A percentile compares a stretch with the other conserved stretches of the same genome.
Evolutionary conservation across 2,797 vertebrate genomes (phyloP).

Genomic region (Acipenser oxyrinchus): DNA sequence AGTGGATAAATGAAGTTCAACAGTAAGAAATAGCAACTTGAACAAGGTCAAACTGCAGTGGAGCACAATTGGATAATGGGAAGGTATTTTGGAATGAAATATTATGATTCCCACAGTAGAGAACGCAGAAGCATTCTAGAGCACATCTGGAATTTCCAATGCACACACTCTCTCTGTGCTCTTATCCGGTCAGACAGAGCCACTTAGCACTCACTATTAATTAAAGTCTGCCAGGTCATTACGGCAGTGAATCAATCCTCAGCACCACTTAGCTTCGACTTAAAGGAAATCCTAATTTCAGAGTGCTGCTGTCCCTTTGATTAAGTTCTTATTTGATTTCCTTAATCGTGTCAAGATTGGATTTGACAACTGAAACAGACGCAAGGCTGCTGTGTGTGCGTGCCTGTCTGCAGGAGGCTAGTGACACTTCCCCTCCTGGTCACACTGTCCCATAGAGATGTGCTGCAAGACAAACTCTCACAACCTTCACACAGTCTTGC

Average conservation of each 20-base stretch:
- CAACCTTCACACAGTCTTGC: too few species aligned
- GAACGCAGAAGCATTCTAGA: constrained; percentile 21
- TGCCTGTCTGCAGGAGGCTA: too few species aligned
- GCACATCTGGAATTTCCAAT: neutral
- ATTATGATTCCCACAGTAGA: neutral
- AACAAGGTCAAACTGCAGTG: constrained; percentile 12
- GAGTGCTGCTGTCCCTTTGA: constrained; percentile 31
- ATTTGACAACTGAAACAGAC: constrained; percentile 6
- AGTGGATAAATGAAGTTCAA: too few species aligned
- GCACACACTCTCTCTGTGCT: neutral
- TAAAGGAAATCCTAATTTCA: constrained; percentile 25
- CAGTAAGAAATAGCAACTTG: too few species aligned
- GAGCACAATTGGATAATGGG: constrained; percentile 7
- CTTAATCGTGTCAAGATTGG: constrained; percentile 12
- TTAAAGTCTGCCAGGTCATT: constrained; percentile 14
- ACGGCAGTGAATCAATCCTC: constrained; percentile 24
- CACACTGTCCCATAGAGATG: neutral
- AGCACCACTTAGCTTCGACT: constrained; percentile 17
- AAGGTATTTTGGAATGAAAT: constrained; percentile 16
- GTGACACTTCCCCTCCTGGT: neutral
- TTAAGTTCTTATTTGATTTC: constrained; percentile 17
- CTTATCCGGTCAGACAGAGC: neutral
- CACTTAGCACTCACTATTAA: constrained; percentile 18
- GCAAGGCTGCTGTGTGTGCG: too few species aligned
- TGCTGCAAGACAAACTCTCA: constrained; percentile 1